These are phyloP conservation scores for Telmatochromis sp. DNA, from an alignment of 2,113 vertebrate genomes.

Conservation along the genomic window DNA sequence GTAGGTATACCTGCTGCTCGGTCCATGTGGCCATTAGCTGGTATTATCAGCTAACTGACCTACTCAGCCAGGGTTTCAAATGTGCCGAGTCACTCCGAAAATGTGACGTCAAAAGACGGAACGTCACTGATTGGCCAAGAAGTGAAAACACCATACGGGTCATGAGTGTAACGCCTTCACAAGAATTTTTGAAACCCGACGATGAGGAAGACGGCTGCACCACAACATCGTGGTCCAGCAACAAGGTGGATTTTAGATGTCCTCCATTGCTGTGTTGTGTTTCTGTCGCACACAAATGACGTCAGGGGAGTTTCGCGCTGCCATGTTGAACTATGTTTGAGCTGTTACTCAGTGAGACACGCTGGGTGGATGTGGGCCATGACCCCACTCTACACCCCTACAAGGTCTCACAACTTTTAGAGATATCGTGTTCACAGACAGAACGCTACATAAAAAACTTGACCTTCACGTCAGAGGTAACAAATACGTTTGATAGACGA, in stretches of 20 bases:
- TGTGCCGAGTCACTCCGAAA: background rate
- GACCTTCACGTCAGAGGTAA: background rate
- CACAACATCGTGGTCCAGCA: background rate
- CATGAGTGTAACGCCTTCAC: rapidly evolving
- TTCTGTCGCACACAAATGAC: background rate
- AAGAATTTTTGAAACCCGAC: background rate
- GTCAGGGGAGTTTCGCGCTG: rapidly evolving
- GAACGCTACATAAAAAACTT: background rate
- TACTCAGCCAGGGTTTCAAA: background rate
- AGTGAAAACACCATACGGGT: rapidly evolving
- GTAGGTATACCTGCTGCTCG: background rate
- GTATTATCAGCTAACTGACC: background rate
- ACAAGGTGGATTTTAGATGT: background rate
- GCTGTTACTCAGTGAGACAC: background rate
- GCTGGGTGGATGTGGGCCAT: background rate
- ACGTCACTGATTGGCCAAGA: rapidly evolving
- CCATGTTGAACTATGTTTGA: background rate
- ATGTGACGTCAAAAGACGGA: rapidly evolving
- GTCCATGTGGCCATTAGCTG: background rate
- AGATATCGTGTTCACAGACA: background rate
- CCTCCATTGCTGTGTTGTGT: background rate
- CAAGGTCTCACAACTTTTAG: background rate
- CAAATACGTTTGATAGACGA: background rate
- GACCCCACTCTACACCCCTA: background rate
- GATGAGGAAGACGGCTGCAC: background rate